Base-by-base conservation (phyloP, 2,113 vertebrate species). In the Cynoglossus semilaevis region DNA sequence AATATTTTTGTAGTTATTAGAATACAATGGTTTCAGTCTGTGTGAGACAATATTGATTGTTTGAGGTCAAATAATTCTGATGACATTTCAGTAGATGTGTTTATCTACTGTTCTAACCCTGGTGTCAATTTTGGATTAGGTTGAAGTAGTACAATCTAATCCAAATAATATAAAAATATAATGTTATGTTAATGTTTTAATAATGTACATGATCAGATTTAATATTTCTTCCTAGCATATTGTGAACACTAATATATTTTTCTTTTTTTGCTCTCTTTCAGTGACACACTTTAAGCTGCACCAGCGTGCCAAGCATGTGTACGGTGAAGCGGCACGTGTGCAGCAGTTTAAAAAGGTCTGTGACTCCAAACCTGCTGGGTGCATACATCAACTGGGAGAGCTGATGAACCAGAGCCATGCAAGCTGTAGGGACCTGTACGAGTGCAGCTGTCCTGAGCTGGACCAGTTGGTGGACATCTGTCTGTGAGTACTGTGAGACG, bases 381-480 rank as follows among this genome's bases (percentile, higher is more conserved):
- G 86, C 1, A 17, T 93, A 47, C 81, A 79, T 71, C 90, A 90
- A 63, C 91, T 99, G 76, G 97, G 97, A 42, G 91, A 94, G 37
- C 81, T 99, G 58, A 98, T 99, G 96, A 95, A 93, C 85, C 91
- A 92, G 87, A 99, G 97, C 87, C 92, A 98, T 15, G 67, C 79
- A 46, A 98, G 96, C 91, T 99, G 97, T 90, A 91, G 88, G 79
- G 94, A 97, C 80, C 81, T 98, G 83, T 98, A 94, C 0, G 94
- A 98, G 63, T 98, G 96, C 89, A 99, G 96, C 93, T 98, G 96
- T 80, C 83, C 91, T 1, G 94, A 98, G 60, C 90, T 98, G 85
- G 94, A 99, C 87, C 92, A 90, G 61, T 92, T 98, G 88, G 95
- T 96, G 73, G 88, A 94, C 84, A 91, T 92, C 87, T 98, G 96